Base-by-base conservation (phyloP, 1,140 invertebrate species). In the Nasonia vitripennis region DNA sequence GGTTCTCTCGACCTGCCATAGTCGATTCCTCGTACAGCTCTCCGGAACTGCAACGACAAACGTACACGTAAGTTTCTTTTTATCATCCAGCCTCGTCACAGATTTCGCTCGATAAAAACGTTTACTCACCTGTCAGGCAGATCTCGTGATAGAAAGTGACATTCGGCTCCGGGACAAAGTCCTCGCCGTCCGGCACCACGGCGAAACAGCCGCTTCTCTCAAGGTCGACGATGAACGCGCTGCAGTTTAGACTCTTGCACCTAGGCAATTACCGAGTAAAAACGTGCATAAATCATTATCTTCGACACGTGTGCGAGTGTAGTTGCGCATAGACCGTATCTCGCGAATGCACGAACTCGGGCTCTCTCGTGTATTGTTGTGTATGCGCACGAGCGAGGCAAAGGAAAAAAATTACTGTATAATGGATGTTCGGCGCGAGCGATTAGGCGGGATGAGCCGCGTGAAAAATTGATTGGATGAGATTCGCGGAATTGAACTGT, bases 1-100 rank as follows among this genome's bases (percentile, higher is more conserved):
- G 23, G 86, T 91, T 73, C 92, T 89, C 77, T 92, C 91, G 0
- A 92, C 90, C 75, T 92, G 92, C 91, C 92, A 92, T 12, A 92
- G 77, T 85, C 88, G 89, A 0, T 80, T 67, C 10, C 75, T 62
- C 20, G 82, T 87, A 83, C 91, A 92, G n/a, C 10, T 81, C 9
- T 27, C 5, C 11, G 90, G 89, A 85, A 91, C 91, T 92, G 11
- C 6, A 67, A 62, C 17, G 20, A 62, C 6, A 17, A 37, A 37
- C 34, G 34, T 37, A 37, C 34, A 2, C 27, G n/a, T n/a, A 27
- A 27, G 27, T 27, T 27, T 27, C 17, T 62, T 62, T 62, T 62
- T 62, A 7, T 6, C 1, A n/a, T 20, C 20, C 55, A 17, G 6
- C 55, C 55, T 62, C 55, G 55, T n/a, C 20, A n/a, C 55, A 17